Evolutionary conservation across 2,113 vertebrate genomes (phyloP).

Genomic region (Pollimyrus isidori): DNA sequence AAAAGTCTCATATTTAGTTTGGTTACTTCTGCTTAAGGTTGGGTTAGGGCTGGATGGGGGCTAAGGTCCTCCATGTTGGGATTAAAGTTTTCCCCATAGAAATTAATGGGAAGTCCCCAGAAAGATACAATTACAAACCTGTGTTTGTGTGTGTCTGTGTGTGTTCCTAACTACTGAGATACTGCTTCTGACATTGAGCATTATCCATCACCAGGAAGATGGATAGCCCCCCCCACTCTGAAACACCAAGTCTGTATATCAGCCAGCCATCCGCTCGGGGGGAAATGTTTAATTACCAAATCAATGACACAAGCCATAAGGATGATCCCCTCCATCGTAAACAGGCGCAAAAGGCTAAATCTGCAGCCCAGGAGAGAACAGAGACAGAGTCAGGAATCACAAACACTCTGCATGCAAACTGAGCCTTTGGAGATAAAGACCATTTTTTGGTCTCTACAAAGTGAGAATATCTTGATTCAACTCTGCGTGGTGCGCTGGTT

Average conservation of each 20-base stretch:
- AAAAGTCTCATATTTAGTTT: too few species aligned
- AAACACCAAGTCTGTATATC: constrained; percentile 45
- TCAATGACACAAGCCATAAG: constrained; percentile 52
- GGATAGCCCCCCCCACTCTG: constrained; percentile 35
- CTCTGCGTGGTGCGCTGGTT: background rate
- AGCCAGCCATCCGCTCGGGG: constrained; percentile 38
- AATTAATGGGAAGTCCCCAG: too few species aligned
- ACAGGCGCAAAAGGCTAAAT: background rate
- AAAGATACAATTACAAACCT: too few species aligned
- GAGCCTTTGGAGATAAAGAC: background rate
- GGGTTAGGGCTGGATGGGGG: too few species aligned
- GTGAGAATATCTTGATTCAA: background rate
- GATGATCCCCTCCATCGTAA: background rate
- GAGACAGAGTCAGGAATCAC: background rate
- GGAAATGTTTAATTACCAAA: constrained; percentile 51
- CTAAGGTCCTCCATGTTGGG: too few species aligned
- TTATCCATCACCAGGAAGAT: constrained; percentile 47
- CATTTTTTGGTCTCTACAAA: background rate
- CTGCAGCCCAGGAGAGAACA: background rate
- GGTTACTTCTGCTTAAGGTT: too few species aligned
- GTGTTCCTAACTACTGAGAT: background rate
- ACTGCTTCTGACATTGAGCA: constrained; percentile 13
- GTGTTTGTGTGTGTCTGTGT: too few species aligned
- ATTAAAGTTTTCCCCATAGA: too few species aligned
- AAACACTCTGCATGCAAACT: background rate